Percentiles rank a stretch among this genome's conserved stretches.
Conservation (phyloP, 2,797 vertebrate genomes). For the Clamator glandarius region DNA sequence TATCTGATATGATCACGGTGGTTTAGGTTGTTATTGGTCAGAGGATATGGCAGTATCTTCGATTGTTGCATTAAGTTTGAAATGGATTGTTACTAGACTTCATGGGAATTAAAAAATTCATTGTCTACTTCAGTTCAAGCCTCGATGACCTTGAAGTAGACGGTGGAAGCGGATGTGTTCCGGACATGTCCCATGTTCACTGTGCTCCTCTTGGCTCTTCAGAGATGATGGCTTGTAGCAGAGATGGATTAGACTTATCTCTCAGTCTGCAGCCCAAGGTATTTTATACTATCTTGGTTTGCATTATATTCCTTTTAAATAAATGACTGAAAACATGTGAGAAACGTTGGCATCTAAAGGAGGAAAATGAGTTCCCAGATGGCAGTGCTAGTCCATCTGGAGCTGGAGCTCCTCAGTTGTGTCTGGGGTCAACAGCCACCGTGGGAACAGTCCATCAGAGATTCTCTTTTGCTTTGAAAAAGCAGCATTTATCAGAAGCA, state of each 20-base stretch:
- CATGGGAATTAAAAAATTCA: neutral
- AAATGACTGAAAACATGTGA: neutral
- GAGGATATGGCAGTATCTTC: neutral
- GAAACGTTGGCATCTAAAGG: neutral
- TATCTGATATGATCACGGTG: neutral
- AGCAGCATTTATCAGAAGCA: rapidly evolving
- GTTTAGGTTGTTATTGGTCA: neutral
- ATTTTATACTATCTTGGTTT: constrained; percentile 23
- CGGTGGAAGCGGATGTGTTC: constrained; percentile 76
- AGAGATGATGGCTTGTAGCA: constrained; percentile 57
- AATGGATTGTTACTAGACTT: neutral
- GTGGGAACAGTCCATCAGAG: neutral
- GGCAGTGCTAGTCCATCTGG: neutral
- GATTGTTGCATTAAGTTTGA: neutral
- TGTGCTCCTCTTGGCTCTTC: constrained; percentile 63
- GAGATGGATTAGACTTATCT: constrained; percentile 76
- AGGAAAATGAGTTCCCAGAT: neutral
- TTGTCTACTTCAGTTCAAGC: constrained; percentile 80
- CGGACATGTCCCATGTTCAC: constrained; percentile 56
- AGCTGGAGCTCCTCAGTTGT: neutral
- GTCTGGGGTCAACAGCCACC: neutral
- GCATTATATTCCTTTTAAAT: neutral
- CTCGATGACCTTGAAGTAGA: constrained; percentile 90
- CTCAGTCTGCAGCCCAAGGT: constrained; percentile 81
- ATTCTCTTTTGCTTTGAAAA: neutral